phyloP scores from a whole-genome alignment of 1,140 invertebrate species.

The Conus ventricosus region DNA sequence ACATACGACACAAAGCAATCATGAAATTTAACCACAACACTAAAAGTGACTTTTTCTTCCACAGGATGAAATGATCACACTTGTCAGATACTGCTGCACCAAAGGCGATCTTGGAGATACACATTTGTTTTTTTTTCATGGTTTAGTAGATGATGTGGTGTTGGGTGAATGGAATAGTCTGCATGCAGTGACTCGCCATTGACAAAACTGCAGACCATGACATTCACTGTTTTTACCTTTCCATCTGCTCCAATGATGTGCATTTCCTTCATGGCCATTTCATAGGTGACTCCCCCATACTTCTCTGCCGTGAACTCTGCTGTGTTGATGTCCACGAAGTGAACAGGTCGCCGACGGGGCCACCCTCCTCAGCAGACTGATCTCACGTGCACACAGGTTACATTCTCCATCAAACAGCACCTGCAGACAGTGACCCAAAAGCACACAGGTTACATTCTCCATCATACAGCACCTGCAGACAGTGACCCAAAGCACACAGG shows the following conservation, averaged over 20 bases:
- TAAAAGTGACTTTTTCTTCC: too few species aligned
- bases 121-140: too few species aligned
- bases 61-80: too few species aligned
- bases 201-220: too few species aligned
- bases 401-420: constrained; percentile 56
- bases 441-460: constrained; percentile 51
- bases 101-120: too few species aligned
- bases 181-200: too few species aligned
- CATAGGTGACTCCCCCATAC: constrained; percentile 44
- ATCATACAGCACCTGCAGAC: constrained; percentile 53
- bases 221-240: constrained; percentile 31
- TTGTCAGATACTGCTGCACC: too few species aligned
- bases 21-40: too few species aligned
- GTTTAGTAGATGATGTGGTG: too few species aligned
- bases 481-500: constrained; percentile 39
- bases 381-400: constrained; percentile 48
- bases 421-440: constrained; percentile 25
- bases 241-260: constrained; percentile 48
- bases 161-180: too few species aligned
- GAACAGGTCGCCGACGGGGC: constrained; percentile 32
- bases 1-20: too few species aligned
- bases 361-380: constrained; percentile 37
- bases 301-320: constrained; percentile 43
- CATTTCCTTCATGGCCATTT: constrained; percentile 55
- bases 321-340: constrained; percentile 49